Evolutionary conservation across 2,888 invertebrate species (phyloP).

Genomic region (Hesperia comma): DNA sequence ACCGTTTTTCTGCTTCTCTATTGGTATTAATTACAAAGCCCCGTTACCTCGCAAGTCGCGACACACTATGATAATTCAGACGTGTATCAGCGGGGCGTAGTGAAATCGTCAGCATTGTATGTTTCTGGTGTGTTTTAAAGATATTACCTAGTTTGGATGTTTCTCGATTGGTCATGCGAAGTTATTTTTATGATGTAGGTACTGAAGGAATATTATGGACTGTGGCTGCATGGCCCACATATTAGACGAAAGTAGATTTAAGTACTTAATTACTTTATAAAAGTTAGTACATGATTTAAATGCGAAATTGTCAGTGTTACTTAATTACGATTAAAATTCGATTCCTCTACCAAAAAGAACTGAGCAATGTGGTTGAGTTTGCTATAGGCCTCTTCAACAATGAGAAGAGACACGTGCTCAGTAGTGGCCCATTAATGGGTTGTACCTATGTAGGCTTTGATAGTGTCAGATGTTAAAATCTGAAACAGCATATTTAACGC

Average conservation of each 20-base stretch:
- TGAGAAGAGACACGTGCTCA: too few species aligned
- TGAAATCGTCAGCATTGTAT: constrained; percentile 37
- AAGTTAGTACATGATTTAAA: background rate
- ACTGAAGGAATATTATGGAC: background rate
- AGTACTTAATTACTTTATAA: background rate
- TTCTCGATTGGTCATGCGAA: background rate
- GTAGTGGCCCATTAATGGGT: too few species aligned
- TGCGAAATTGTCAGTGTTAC: too few species aligned
- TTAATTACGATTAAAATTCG: too few species aligned
- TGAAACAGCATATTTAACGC: too few species aligned
- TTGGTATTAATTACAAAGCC: constrained; percentile 34
- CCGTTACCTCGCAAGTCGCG: constrained; percentile 30
- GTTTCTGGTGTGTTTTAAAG: constrained; percentile 3
- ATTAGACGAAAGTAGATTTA: too few species aligned
- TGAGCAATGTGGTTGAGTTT: too few species aligned
- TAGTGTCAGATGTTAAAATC: too few species aligned
- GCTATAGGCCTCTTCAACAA: too few species aligned
- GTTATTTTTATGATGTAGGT: background rate
- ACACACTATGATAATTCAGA: constrained; percentile 34
- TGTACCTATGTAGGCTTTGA: too few species aligned
- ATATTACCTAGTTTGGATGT: background rate
- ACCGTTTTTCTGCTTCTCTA: constrained; percentile 36
- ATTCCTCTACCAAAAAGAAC: too few species aligned
- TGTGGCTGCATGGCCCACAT: background rate
- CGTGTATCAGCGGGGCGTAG: constrained; percentile 52